Base-by-base conservation (phyloP, 2,113 vertebrate species). In the Rhineura floridana region DNA sequence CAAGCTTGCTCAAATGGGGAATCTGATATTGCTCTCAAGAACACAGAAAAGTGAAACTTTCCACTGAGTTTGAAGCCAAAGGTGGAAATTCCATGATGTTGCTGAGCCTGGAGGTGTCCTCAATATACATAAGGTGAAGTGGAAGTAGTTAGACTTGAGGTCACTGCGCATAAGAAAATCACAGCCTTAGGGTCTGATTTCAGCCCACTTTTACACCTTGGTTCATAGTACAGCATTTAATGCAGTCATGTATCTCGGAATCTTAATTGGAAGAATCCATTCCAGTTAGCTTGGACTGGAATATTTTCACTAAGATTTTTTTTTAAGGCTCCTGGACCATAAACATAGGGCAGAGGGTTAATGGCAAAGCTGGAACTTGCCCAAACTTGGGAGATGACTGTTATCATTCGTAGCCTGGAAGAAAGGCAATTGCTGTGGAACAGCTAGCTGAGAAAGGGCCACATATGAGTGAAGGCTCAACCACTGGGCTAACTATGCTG, bases 311-410 rank as follows among this genome's bases (percentile, higher is more conserved):
- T 30, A 33, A 84, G 33, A 44, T 83, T 25, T 77, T 48, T 76
- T 55, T 48, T 63, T 6, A 59, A 52, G 50, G 70, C n/a, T 88
- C 80, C 80, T 83, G 80, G 70, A 76, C 70, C 72, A 67, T 81
- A 87, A 81, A 81, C 77, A 81, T 6, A 65, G 25, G 72, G 59
- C 70, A 52, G 55, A 17, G 33, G 72, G 70, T 52, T 52, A 77
- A 83, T 83, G 44, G n/a, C 55, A 63, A 39, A 83, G 46, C 87
- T 82, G 80, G 44, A 83, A 83, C 81, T 76, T 76, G 70, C 72
- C 72, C 50, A 70, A 21, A 75, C 70, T 67, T 88, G 55, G 80
- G 59, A 83, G 81, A 88, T 83, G 80, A 33, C 46, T 67, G 78
- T 77, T 76, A 76, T 52, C 44, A 52, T 77, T 83, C 69, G 39